phyloP scores from a whole-genome alignment of 2,113 vertebrate genomes.

The Toxotes jaculatrix region DNA sequence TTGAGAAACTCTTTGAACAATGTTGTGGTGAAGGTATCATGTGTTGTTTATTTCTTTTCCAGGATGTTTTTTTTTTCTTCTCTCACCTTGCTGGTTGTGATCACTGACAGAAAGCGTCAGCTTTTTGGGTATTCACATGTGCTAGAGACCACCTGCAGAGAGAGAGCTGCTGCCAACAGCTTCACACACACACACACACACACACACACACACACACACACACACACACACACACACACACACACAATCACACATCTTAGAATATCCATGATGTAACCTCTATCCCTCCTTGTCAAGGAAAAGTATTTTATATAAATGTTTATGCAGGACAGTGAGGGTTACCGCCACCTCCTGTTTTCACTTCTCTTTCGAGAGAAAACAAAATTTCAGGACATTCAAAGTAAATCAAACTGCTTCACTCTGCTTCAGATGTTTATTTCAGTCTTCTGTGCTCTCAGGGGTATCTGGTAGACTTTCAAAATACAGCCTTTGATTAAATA shows the following conservation, averaged over 20 bases:
- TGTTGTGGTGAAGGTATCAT: constrained; percentile 29
- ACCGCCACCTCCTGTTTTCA: constrained; percentile 21
- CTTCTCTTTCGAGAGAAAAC: constrained; percentile 35
- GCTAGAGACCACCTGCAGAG: constrained; percentile 69
- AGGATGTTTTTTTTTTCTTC: constrained; percentile 24
- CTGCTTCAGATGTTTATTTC: constrained; percentile 54
- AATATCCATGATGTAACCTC: constrained; percentile 66
- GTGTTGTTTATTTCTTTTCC: constrained; percentile 16
- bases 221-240: constrained; percentile 18
- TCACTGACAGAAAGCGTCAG: constrained; percentile 67
- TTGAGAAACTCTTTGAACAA: constrained; percentile 56
- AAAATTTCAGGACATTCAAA: constrained; percentile 50
- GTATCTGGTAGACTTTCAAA: constrained; percentile 32
- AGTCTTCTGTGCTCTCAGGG: constrained; percentile 3
- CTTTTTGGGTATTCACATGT: constrained; percentile 67
- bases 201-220: constrained; percentile 13
- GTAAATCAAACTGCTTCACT: constrained; percentile 40
- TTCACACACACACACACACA: constrained; percentile 20
- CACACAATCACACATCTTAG: constrained; percentile 24
- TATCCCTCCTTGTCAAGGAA: constrained; percentile 64
- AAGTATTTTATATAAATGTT: constrained; percentile 61
- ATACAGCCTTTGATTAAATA: constrained; percentile 31
- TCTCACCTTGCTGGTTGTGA: constrained; percentile 73
- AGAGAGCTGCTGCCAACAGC: constrained; percentile 67
- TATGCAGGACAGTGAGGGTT: constrained; percentile 47